phyloP scores from a whole-genome alignment of 2,888 invertebrate genomes.

The Matsumyia berberina region DNA sequence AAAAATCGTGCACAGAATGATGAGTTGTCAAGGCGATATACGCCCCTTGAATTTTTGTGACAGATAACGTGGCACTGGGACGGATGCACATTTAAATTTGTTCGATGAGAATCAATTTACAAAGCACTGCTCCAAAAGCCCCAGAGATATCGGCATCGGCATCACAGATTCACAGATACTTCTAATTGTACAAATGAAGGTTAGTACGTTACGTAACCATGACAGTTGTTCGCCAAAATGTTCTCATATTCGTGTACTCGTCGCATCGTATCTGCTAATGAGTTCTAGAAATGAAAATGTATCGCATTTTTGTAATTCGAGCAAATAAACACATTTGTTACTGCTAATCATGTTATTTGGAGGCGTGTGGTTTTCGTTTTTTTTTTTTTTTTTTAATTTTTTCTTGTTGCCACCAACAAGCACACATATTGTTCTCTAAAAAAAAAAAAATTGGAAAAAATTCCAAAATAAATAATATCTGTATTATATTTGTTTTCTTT shows the following conservation, averaged over 20 bases:
- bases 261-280: slow-evolving; percentile 28
- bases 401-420: slow-evolving; percentile 28
- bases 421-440: slow-evolving; percentile 13
- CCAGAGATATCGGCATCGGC: slow-evolving; percentile 8
- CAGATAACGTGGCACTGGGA: slow-evolving; percentile 21
- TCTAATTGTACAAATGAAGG: background rate
- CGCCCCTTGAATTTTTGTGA: slow-evolving; percentile 38
- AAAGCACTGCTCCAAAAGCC: background rate
- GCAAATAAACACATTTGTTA: slow-evolving; percentile 36
- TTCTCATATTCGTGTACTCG: slow-evolving; percentile 27
- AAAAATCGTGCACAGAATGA: slow-evolving; percentile 40
- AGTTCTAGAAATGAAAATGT: slow-evolving; percentile 27
- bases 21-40: slow-evolving; percentile 8
- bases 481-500: slow-evolving; percentile 46
- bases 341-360: slow-evolving; percentile 43
- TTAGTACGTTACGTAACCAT: slow-evolving; percentile 48
- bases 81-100: slow-evolving; percentile 1
- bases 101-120: slow-evolving; percentile 21
- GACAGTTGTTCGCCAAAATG: slow-evolving; percentile 19
- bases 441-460: slow-evolving; percentile 14
- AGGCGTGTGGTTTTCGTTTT: slow-evolving; percentile 8
- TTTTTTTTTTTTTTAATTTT: background rate
- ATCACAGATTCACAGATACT: slow-evolving; percentile 6
- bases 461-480: slow-evolving; percentile 44
- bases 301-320: slow-evolving; percentile 32